These are phyloP conservation scores for Herpailurus yagouaroundi DNA, from an alignment of 2,113 vertebrate species.

Conservation along the genomic window DNA sequence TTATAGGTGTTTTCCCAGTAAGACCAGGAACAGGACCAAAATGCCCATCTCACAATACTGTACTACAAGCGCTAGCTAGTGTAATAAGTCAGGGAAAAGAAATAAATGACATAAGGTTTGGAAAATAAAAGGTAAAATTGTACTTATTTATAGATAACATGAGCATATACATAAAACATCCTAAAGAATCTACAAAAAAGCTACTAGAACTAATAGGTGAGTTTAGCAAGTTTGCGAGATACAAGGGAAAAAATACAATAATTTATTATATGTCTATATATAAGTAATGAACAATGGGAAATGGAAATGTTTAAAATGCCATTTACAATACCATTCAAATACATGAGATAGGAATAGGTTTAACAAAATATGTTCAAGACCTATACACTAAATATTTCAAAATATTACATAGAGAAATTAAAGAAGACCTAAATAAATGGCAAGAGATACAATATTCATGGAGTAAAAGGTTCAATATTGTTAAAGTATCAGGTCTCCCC, in stretches of 20 bases:
- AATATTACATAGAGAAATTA: neutral
- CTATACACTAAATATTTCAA: neutral
- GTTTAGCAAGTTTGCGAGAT: neutral
- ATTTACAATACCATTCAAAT: neutral
- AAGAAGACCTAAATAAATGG: neutral
- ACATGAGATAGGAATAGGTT: neutral
- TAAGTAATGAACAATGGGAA: neutral
- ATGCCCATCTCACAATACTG: neutral
- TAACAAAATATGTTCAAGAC: neutral
- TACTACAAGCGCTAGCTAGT: neutral
- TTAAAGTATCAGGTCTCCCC: neutral
- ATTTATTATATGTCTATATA: neutral
- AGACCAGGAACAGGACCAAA: neutral
- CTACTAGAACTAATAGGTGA: neutral
- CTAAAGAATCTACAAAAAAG: neutral
- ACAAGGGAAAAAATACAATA: slow-evolving; percentile 7
- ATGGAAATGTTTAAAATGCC: neutral
- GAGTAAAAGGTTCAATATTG: neutral
- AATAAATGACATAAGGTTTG: neutral
- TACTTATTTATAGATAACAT: neutral
- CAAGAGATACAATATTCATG: neutral
- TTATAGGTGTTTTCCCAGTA: neutral
- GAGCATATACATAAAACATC: neutral
- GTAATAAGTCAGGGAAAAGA: neutral
- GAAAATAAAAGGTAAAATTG: slow-evolving; percentile 11